Percentiles rank a stretch among this genome's conserved stretches.
Evolutionary conservation across 1,140 invertebrate genomes (phyloP).

Genomic region (Zaprionus camerounensis): DNA sequence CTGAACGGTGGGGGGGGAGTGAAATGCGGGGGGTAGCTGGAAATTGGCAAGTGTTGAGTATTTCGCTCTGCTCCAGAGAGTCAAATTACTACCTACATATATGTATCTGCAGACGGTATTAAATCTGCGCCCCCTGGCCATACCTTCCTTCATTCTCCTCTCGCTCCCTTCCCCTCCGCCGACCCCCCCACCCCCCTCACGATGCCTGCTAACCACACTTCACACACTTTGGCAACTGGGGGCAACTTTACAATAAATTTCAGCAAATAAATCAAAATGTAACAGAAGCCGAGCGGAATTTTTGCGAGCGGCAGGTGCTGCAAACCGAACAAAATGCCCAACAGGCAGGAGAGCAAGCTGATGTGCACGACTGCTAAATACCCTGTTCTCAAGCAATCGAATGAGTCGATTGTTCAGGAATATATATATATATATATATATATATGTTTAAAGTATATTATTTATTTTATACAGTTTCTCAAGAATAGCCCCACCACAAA

Average conservation of each 20-base stretch:
- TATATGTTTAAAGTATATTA: too few species aligned
- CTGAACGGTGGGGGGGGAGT: neutral
- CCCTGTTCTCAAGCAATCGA: neutral
- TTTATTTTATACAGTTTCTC: too few species aligned
- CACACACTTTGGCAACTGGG: constrained; percentile 36
- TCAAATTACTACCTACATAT: constrained; percentile 17
- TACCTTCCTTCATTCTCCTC: neutral
- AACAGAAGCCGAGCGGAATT: constrained; percentile 76
- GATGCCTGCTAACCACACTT: constrained; percentile 20
- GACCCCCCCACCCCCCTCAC: neutral
- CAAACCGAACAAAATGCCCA: constrained; percentile 10
- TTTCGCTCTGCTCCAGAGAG: constrained; percentile 22
- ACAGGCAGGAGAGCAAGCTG: neutral
- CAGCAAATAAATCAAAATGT: constrained; percentile 82
- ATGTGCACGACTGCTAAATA: neutral
- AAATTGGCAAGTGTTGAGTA: constrained; percentile 38
- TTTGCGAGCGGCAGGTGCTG: constrained; percentile 73
- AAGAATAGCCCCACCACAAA: neutral
- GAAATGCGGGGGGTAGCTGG: neutral
- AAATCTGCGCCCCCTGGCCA: neutral
- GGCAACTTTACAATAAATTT: constrained; percentile 78
- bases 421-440: neutral
- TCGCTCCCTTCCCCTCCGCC: neutral
- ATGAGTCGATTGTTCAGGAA: neutral
- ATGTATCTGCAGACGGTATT: constrained; percentile 36